Conservation (phyloP, 1,140 invertebrate genomes). For the Dinoponera quadriceps region DNA sequence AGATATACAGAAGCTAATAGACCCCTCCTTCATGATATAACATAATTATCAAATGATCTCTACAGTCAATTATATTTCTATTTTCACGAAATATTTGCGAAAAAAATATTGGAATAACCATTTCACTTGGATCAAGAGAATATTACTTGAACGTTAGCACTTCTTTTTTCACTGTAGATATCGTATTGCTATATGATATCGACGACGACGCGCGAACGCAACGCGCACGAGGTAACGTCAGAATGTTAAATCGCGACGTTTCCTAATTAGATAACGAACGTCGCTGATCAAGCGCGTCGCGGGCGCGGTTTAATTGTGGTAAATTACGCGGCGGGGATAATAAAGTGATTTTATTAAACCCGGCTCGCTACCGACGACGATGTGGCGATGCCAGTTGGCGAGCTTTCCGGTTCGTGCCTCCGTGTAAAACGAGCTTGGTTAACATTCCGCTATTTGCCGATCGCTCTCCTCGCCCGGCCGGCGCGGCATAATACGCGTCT, state of each 20-base stretch:
- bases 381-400: background rate
- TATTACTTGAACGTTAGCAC: too few species aligned
- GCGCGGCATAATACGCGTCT: conserved; percentile 8
- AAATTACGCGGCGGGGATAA: background rate
- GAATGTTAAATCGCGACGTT: background rate
- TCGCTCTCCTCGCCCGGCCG: conserved; percentile 17
- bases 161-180: too few species aligned
- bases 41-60: too few species aligned
- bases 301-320: conserved; percentile 2
- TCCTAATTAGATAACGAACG: conserved; percentile 10
- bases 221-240: background rate
- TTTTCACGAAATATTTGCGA: too few species aligned
- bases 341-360: conserved; percentile 2
- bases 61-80: too few species aligned
- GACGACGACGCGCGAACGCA: background rate
- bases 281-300: background rate
- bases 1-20: too few species aligned
- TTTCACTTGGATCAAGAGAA: too few species aligned
- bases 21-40: too few species aligned
- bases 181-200: background rate
- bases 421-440: conserved; percentile 32
- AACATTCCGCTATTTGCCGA: conserved; percentile 48
- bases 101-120: too few species aligned
- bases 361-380: background rate
- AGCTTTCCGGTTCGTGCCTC: conserved; percentile 5